phyloP scores from a whole-genome alignment of 2,113 vertebrate species.

The Cavia aperea region DNA sequence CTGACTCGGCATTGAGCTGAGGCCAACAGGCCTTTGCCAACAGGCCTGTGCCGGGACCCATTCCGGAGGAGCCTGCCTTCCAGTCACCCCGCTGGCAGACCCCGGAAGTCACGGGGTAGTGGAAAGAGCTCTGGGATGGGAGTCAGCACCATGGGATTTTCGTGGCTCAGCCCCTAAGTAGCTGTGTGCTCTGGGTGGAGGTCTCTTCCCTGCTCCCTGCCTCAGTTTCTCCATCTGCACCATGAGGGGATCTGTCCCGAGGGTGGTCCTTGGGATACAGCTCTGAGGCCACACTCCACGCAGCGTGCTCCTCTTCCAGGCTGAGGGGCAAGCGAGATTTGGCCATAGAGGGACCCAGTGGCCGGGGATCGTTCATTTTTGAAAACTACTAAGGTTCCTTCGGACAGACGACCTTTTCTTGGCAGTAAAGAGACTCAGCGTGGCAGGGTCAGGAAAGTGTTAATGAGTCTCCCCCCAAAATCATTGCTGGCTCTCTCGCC shows the following conservation, averaged over 20 bases:
- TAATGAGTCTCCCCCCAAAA: constrained; percentile 23
- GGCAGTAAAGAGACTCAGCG: background rate
- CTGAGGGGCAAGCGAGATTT: constrained; percentile 21
- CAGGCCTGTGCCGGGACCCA: background rate
- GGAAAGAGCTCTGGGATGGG: background rate
- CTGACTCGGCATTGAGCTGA: background rate
- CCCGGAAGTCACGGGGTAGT: background rate
- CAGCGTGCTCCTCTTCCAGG: background rate
- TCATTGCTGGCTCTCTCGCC: background rate
- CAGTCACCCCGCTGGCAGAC: background rate
- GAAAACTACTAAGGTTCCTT: constrained; percentile 49
- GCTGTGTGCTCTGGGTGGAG: background rate
- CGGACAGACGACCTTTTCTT: constrained; percentile 51
- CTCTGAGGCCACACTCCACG: background rate
- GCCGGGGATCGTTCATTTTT: constrained; percentile 6
- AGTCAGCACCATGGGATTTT: background rate
- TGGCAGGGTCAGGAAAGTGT: constrained; percentile 41
- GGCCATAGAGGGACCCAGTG: constrained; percentile 54
- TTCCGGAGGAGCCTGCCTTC: background rate
- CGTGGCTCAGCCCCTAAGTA: background rate
- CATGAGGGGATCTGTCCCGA: background rate
- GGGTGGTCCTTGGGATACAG: background rate
- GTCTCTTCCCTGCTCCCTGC: background rate
- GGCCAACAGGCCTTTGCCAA: background rate
- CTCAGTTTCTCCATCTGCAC: constrained; percentile 24